Conservation (phyloP, 2,797 vertebrate species). For the Chiloscyllium punctatum region DNA sequence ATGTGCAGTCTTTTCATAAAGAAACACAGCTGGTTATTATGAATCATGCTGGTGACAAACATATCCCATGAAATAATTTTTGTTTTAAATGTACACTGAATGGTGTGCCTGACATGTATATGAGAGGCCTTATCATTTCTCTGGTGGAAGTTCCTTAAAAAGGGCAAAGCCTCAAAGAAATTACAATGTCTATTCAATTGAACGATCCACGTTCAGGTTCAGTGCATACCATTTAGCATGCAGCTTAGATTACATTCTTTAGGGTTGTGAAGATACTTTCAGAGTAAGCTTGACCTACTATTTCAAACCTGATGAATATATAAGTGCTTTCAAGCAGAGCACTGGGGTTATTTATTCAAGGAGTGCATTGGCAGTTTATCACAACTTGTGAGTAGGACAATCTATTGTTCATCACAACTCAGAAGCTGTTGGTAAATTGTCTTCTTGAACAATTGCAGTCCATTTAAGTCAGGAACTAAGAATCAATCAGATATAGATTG, state of each 20-base stretch:
- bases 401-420: not conserved
- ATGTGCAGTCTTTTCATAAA: not conserved
- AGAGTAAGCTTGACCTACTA: not conserved
- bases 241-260: not conserved
- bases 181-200: not conserved
- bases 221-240: not conserved
- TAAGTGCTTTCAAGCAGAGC: not conserved
- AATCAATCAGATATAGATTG: too few species aligned
- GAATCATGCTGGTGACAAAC: not conserved
- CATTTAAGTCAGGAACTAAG: too few species aligned
- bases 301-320: not conserved
- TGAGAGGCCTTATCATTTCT: not conserved
- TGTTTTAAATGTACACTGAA: not conserved
- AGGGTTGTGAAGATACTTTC: not conserved
- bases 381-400: not conserved
- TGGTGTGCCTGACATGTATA: not conserved
- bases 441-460: not conserved
- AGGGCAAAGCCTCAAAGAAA: not conserved
- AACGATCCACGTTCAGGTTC: not conserved
- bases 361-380: too few species aligned
- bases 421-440: not conserved
- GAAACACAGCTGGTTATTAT: not conserved
- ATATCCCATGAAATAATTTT: too few species aligned
- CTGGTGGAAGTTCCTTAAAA: not conserved
- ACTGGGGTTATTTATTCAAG: not conserved